These are phyloP conservation scores for Scolopax mira DNA, from an alignment of 2,113 vertebrate species.

Conservation along the genomic window DNA sequence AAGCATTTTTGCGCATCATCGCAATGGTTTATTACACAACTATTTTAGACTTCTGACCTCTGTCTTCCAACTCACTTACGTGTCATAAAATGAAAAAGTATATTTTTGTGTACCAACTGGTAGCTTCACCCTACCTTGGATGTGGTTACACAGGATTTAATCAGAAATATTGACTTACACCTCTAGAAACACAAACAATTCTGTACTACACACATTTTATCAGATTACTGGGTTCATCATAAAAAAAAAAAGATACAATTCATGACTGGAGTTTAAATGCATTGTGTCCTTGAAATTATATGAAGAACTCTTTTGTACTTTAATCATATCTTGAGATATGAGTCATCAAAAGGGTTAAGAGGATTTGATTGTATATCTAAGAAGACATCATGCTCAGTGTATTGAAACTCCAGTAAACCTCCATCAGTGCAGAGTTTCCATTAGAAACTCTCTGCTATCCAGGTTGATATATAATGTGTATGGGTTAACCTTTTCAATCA, in stretches of 20 bases:
- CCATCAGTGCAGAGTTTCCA: conserved; percentile 95
- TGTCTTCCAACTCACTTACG: conserved; percentile 8
- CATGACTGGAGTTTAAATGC: conserved; percentile 84
- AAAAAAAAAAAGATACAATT: conserved; percentile 79
- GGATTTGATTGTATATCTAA: conserved; percentile 99
- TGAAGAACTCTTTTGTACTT: conserved; percentile 91
- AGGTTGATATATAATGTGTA: conserved; percentile 99
- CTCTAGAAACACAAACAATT: conserved; percentile 79
- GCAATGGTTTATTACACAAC: conserved; percentile 37
- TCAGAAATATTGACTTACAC: conserved; percentile 79
- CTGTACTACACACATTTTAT: conserved; percentile 82
- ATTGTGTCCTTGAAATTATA: conserved; percentile 89
- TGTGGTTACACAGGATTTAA: conserved; percentile 64
- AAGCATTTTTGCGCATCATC: conserved; percentile 40
- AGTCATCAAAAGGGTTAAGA: conserved; percentile 98
- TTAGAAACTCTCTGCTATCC: conserved; percentile 96
- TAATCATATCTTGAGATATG: conserved; percentile 98
- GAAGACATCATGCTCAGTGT: conserved; percentile 95
- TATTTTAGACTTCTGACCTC: conserved; percentile 4
- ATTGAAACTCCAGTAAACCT: conserved; percentile 93
- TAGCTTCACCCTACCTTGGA: conserved; percentile 66
- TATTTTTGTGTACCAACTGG: conserved; percentile 34
- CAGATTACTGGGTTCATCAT: conserved; percentile 81
- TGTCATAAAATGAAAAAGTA: not conserved
- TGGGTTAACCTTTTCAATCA: conserved; percentile 99